These are phyloP conservation scores for Gryllus longicercus DNA, from an alignment of 2,888 invertebrate genomes.

Conservation along the genomic window DNA sequence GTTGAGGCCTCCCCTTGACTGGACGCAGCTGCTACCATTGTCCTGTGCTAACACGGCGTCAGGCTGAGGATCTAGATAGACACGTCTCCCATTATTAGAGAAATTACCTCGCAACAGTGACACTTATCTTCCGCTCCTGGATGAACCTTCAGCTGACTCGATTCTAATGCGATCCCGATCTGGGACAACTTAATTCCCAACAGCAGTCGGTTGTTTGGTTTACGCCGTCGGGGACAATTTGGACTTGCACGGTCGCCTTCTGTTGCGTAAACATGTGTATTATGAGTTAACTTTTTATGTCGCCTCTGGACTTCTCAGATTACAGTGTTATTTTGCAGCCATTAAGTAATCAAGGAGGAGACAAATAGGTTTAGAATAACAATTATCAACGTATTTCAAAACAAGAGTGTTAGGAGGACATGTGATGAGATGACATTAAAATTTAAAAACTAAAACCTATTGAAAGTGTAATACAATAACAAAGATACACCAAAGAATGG, in stretches of 20 bases:
- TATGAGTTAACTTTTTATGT: background rate
- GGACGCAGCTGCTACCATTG: background rate
- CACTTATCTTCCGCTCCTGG: background rate
- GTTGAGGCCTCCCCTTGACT: background rate
- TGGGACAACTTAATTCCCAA: background rate
- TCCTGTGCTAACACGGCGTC: constrained; percentile 17
- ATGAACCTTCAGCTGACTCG: background rate
- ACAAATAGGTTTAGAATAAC: no score
- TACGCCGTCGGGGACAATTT: background rate
- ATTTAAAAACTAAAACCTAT: no score
- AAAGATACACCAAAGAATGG: no score
- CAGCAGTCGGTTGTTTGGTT: background rate
- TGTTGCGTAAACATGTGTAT: background rate
- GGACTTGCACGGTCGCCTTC: background rate
- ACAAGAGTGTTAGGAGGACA: no score
- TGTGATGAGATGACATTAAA: no score
- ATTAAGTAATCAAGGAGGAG: no score
- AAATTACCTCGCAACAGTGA: background rate
- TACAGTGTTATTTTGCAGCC: no score
- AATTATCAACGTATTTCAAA: no score
- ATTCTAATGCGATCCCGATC: background rate
- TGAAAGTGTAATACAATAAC: no score
- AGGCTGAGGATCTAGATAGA: background rate
- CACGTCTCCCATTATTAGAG: background rate
- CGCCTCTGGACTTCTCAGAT: no score